These are phyloP conservation scores for Lontra canadensis DNA, from an alignment of 2,113 vertebrate species.

Conservation along the genomic window DNA sequence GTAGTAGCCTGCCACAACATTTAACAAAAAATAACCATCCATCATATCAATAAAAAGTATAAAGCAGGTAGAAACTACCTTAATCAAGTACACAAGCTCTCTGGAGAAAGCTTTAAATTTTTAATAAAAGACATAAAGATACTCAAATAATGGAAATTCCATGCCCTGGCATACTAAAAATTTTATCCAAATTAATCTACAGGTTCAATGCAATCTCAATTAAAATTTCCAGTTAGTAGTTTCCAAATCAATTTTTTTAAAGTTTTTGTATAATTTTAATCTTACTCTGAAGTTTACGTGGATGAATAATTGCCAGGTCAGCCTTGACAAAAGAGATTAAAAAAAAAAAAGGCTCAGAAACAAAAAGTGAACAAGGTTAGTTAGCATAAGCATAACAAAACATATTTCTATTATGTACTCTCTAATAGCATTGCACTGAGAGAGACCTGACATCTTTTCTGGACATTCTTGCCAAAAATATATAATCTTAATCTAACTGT, in stretches of 20 bases:
- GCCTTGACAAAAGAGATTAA: not conserved
- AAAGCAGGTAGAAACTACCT: not conserved
- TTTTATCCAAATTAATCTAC: not conserved
- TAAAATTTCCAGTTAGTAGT: not conserved
- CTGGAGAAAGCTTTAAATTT: not conserved
- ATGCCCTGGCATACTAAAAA: not conserved
- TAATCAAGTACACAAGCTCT: not conserved
- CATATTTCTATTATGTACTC: not conserved
- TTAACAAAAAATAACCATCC: not conserved
- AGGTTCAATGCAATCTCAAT: not conserved
- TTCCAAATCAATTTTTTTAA: not conserved
- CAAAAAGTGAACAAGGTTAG: not conserved
- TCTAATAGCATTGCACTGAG: not conserved
- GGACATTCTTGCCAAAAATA: not conserved
- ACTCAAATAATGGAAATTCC: not conserved
- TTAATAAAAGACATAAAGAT: not conserved
- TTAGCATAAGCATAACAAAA: not conserved
- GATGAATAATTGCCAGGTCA: not conserved
- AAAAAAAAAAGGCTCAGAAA: not conserved
- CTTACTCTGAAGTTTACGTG: not conserved
- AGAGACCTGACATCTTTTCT: not conserved
- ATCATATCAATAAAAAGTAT: not conserved
- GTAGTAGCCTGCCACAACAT: not conserved
- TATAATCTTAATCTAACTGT: not conserved
- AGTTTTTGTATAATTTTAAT: not conserved